Percentiles rank a stretch among this genome's conserved stretches.
phyloP scores from a whole-genome alignment of 2,113 vertebrate genomes.

The Philantomba maxwellii region DNA sequence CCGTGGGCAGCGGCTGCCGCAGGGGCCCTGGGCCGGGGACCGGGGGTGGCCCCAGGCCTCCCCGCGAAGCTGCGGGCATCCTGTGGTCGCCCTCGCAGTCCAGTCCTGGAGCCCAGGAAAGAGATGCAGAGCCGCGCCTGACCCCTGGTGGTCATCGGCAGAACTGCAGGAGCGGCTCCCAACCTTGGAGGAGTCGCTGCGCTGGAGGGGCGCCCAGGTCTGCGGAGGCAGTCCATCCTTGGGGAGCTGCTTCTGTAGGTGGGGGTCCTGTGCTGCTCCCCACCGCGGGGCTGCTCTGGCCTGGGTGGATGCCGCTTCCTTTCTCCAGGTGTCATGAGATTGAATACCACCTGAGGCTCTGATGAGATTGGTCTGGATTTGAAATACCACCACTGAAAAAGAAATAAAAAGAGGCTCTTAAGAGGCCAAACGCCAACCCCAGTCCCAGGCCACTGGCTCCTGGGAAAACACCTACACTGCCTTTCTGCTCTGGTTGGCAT shows the following conservation, averaged over 20 bases:
- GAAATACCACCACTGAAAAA: neutral
- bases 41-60: neutral
- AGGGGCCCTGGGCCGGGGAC: neutral
- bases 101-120: neutral
- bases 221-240: neutral
- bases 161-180: constrained; percentile 70
- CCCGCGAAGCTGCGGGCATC: neutral
- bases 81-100: neutral
- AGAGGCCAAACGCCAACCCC: neutral
- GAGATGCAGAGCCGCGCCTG: constrained; percentile 74
- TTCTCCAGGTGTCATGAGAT: neutral
- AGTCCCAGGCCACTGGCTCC: constrained; percentile 15
- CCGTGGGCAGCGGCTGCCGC: neutral
- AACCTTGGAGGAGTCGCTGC: constrained; percentile 77
- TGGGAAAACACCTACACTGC: neutral
- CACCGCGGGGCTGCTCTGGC: neutral
- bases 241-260: neutral
- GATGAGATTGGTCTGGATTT: neutral
- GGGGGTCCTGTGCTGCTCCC: neutral
- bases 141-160: constrained; percentile 83
- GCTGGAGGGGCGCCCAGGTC: constrained; percentile 60
- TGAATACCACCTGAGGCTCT: neutral
- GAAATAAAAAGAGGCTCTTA: neutral
- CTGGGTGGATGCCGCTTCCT: neutral
- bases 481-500: neutral